phyloP scores from a whole-genome alignment of 2,888 invertebrate genomes.

The Gari tellinella region DNA sequence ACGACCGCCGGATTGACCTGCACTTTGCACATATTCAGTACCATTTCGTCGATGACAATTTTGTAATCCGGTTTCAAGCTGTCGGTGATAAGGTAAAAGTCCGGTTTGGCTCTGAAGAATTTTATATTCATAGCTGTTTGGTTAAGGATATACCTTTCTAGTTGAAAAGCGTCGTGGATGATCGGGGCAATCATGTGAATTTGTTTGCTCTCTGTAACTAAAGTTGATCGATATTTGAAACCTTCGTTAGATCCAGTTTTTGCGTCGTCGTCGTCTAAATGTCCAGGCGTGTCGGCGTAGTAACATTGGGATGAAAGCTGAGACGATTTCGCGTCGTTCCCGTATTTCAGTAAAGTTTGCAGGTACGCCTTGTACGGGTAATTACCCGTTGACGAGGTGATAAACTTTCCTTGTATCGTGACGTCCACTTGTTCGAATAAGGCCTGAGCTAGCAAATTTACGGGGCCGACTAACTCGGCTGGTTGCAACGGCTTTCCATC shows the following conservation, averaged over 20 bases:
- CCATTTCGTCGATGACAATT: conserved; percentile 37
- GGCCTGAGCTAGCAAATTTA: conserved; percentile 27
- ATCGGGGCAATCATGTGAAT: conserved; percentile 38
- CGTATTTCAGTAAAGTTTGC: too few species aligned
- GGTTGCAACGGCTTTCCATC: conserved; percentile 9
- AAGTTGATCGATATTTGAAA: conserved; percentile 16
- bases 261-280: conserved; percentile 19
- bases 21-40: conserved; percentile 21
- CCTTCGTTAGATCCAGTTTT: conserved; percentile 22
- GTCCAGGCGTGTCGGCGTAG: conserved; percentile 29
- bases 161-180: conserved; percentile 24
- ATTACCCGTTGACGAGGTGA: too few species aligned
- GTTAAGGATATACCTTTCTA: conserved; percentile 37
- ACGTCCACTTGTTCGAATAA: conserved; percentile 45
- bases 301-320: conserved; percentile 23
- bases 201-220: conserved; percentile 18
- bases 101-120: conserved; percentile 38
- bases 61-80: conserved; percentile 10
- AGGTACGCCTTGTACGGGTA: too few species aligned
- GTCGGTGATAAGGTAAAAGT: conserved; percentile 28
- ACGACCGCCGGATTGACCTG: conserved; percentile 23
- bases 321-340: too few species aligned
- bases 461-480: conserved; percentile 38
- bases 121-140: conserved; percentile 27
- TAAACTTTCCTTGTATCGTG: conserved; percentile 24